Percentiles rank a stretch among this genome's conserved stretches.
These are phyloP conservation scores for Enteromius viviparus DNA, from an alignment of 2,797 vertebrate genomes.

Conservation along the genomic window DNA sequence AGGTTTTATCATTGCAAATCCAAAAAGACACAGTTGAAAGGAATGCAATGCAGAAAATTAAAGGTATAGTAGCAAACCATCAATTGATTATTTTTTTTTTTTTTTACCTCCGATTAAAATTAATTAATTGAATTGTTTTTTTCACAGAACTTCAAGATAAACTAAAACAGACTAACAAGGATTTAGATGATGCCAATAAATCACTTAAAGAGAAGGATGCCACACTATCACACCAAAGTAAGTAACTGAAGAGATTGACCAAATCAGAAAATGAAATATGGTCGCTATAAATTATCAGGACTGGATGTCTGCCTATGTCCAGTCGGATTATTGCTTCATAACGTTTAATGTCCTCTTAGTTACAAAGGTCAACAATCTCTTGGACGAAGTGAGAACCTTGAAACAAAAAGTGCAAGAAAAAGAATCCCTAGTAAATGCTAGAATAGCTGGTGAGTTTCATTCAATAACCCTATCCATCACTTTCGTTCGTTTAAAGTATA, in stretches of 20 bases:
- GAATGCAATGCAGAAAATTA: not conserved
- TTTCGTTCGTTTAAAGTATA: not conserved
- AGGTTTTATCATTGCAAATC: not conserved
- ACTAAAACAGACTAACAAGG: conserved; percentile 42
- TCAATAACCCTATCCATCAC: not conserved
- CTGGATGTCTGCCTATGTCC: not conserved
- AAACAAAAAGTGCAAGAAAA: conserved; percentile 7
- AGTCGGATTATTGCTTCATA: not conserved
- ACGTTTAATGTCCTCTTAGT: not conserved
- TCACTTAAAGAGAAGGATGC: conserved; percentile 48
- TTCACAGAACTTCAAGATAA: conserved; percentile 49
- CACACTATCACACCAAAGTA: conserved; percentile 54
- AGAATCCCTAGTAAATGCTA: not conserved
- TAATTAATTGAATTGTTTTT: not conserved
- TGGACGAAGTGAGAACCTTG: not conserved
- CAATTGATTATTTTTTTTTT: no score
- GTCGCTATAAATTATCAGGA: not conserved
- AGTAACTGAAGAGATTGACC: conserved; percentile 39
- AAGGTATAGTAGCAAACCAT: conserved; percentile 8
- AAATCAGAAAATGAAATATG: not conserved
- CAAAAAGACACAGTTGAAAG: not conserved
- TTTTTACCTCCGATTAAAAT: not conserved
- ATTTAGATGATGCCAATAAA: conserved; percentile 14
- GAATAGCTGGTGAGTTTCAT: conserved; percentile 28
- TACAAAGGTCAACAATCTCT: conserved; percentile 7